Base-by-base conservation (phyloP, 2,113 vertebrate species). In the Promerops cafer region DNA sequence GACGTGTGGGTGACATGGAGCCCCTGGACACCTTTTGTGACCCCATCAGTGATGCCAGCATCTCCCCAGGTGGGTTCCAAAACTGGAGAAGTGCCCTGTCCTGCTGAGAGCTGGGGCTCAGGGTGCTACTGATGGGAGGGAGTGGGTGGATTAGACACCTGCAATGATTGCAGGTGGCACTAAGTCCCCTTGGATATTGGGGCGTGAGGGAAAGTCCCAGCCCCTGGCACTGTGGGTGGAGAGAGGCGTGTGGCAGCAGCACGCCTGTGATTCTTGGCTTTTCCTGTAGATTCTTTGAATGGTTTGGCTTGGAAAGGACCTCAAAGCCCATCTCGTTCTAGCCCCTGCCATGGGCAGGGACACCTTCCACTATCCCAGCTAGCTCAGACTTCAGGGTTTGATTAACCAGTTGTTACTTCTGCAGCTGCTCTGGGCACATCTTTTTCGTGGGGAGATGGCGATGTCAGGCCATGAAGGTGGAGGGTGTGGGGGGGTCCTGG, bases 1-100 rank as follows among this genome's bases (percentile, higher is more conserved):
- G 47, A 49, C 0, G 1, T 30, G 17, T 3, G 3, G 44, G 39
- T 80, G 59, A 39, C 35, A 9, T 0, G 0, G 63, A 81, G 64
- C 59, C 45, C 33, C 3, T 5, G 68, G 26, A 42, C 53, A 37
- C 23, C 7, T 80, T 0, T 0, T 21, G 33, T 64, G 56, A 42
- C 49, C 17, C 22, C 50, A 8, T 71, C 10, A 3, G 17, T 27
- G 44, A n/a, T 71, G 47, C 26, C 2, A 2, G 27, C 7, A 0
- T 54, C 16, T 49, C 33, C 28, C 72, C 63, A 87, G 61, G n/a
- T 1, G 9, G 14, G 39, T 49, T 21, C 52, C 54, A 52, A 27
- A 49, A 4, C 26, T 31, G 65, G 20, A 12, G 6, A 31, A 88
- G 31, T 37, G 37, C 60, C 13, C 21, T 3, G 11, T 40, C 37